Evolutionary conservation across 2,888 invertebrate species (phyloP).

Genomic region (Caenorhabditis sinica): DNA sequence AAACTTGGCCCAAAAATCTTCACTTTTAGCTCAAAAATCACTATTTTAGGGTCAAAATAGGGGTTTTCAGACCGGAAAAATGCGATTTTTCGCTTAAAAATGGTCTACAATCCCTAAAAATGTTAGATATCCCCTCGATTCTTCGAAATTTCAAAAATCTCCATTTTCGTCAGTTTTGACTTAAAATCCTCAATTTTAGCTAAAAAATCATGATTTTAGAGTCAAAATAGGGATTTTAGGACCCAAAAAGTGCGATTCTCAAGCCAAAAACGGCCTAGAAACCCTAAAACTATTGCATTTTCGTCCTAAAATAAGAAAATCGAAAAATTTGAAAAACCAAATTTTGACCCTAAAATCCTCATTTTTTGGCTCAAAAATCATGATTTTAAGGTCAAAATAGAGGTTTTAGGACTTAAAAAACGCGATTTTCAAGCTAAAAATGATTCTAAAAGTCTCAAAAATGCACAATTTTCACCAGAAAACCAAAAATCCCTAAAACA

Average conservation of each 20-base stretch:
- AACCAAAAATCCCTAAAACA: neutral
- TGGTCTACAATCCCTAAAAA: neutral
- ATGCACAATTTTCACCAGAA: slow-evolving; percentile 4
- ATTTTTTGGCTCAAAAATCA: neutral
- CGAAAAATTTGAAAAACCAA: no score
- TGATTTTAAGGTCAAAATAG: neutral
- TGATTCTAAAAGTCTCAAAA: no score
- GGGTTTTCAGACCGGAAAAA: neutral
- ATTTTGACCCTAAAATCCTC: neutral
- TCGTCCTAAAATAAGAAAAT: no score
- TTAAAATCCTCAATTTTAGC: neutral
- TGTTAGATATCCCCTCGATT: neutral
- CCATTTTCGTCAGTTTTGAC: neutral
- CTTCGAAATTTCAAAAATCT: neutral
- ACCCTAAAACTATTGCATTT: no score
- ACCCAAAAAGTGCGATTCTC: neutral
- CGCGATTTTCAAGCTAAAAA: no score
- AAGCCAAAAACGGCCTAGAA: neutral
- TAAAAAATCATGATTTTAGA: neutral
- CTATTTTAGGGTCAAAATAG: no score
- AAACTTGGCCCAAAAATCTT: neutral
- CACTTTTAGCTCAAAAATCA: neutral
- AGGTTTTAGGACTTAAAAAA: neutral
- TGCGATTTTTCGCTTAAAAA: slow-evolving; percentile 5
- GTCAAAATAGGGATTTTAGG: neutral